These are phyloP conservation scores for Helicoverpa assulta DNA, from an alignment of 2,888 invertebrate genomes.

Conservation along the genomic window DNA sequence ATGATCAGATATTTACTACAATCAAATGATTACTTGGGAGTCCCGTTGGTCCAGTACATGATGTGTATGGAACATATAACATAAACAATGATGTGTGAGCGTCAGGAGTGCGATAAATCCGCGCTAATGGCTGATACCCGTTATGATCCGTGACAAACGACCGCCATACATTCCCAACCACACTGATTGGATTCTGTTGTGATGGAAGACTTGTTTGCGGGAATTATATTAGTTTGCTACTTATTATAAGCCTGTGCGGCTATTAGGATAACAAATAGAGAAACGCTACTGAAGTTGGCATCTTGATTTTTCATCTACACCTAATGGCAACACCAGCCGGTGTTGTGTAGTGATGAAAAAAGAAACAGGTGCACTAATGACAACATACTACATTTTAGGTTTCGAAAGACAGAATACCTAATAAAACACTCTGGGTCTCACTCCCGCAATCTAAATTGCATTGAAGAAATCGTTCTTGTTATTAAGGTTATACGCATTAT, in stretches of 20 bases:
- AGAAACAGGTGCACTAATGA: too few relatives aligned
- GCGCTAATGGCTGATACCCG: conserved; percentile 63
- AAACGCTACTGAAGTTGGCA: background rate
- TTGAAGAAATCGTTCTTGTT: too few relatives aligned
- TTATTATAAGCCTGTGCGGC: background rate
- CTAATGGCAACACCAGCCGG: background rate
- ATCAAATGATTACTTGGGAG: background rate
- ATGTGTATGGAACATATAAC: conserved; percentile 44
- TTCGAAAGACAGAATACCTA: too few relatives aligned
- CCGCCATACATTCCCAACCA: conserved; percentile 67
- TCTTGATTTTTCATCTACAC: background rate
- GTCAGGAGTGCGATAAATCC: conserved; percentile 56
- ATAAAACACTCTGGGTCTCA: too few relatives aligned
- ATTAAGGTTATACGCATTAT: too few relatives aligned
- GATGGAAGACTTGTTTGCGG: conserved; percentile 56
- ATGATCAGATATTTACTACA: too few relatives aligned
- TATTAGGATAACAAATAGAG: background rate
- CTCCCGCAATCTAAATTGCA: too few relatives aligned
- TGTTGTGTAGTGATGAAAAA: too few relatives aligned
- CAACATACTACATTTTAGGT: too few relatives aligned
- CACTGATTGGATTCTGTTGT: conserved; percentile 82
- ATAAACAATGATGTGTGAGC: conserved; percentile 54
- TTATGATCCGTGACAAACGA: conserved; percentile 73
- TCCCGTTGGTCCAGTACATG: conserved; percentile 27
- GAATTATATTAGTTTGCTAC: conserved; percentile 20